Evolutionary conservation across 2,113 vertebrate genomes (phyloP).

Genomic region (pig (Sus scrofa)): T2T-Sscrofa CM000819.6:5573001-5573500

Average conservation of each 20-base stretch:
- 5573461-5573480: too few relatives aligned
- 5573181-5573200: neutral
- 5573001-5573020: neutral
- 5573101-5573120: neutral
- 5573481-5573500: neutral
- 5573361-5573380: neutral
- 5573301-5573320: neutral
- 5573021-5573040: neutral
- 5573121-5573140: neutral
- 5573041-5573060: neutral
- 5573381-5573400: neutral
- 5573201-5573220: neutral
- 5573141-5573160: neutral
- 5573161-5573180: too few relatives aligned
- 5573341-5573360: neutral
- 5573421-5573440: neutral
- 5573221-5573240: rapidly evolving
- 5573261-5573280: neutral
- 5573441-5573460: too few relatives aligned
- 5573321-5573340: neutral
- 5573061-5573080: neutral
- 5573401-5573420: neutral
- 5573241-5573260: neutral
- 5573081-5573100: neutral
- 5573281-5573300: neutral